Conservation (phyloP, 2,888 invertebrate species). For the Oxytorus armatus region DNA sequence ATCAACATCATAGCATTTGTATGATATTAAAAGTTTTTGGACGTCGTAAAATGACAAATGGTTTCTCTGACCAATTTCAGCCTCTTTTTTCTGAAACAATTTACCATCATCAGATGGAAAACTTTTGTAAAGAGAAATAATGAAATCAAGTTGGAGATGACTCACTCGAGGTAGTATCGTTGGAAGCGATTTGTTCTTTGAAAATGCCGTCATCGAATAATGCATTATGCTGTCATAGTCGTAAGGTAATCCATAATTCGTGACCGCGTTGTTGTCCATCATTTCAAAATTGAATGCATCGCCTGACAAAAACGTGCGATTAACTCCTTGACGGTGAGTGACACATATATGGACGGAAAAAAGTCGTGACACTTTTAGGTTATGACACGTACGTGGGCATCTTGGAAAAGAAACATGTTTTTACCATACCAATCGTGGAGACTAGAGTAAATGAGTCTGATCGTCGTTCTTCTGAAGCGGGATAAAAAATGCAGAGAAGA, state of each 20-base stretch:
- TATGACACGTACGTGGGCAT: no score
- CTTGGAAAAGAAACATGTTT: no score
- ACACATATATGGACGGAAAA: no score
- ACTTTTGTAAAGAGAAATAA: background rate
- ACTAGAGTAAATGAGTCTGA: no score
- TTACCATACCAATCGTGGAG: no score
- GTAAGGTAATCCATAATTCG: slow-evolving; percentile 65
- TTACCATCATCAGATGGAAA: background rate
- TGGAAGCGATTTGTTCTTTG: slow-evolving; percentile 53
- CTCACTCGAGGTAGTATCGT: slow-evolving; percentile 64
- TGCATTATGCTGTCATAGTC: slow-evolving; percentile 70
- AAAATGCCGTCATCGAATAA: slow-evolving; percentile 68
- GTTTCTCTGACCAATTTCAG: slow-evolving; percentile 64
- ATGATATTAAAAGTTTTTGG: slow-evolving; percentile 67
- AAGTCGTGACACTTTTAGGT: no score
- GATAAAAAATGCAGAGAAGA: no score
- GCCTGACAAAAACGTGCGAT: slow-evolving; percentile 53
- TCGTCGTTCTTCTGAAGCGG: no score
- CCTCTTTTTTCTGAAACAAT: slow-evolving; percentile 51
- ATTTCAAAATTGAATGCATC: slow-evolving; percentile 55
- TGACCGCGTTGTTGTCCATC: slow-evolving; percentile 30
- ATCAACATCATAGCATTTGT: slow-evolving; percentile 52
- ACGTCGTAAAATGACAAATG: slow-evolving; percentile 65
- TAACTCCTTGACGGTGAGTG: no score
- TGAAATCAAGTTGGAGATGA: no score